These are phyloP conservation scores for Scarus forsteni DNA, from an alignment of 2,797 vertebrate genomes.

Conservation along the genomic window DNA sequence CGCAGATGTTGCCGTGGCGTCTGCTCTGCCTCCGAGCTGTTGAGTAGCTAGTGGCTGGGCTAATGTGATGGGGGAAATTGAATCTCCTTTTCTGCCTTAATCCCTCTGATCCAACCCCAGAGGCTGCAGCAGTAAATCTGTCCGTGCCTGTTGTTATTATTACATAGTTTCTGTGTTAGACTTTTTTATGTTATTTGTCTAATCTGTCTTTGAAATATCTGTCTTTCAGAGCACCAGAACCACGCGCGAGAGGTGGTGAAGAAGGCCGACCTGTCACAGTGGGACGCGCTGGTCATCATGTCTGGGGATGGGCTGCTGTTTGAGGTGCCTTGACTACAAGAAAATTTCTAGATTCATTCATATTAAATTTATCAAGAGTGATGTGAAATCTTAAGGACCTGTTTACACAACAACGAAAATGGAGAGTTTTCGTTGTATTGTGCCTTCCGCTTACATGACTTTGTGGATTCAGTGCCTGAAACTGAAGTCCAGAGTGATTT, in stretches of 20 bases:
- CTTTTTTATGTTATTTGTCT: neutral
- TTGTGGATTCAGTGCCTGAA: no score
- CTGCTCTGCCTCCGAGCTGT: constrained; percentile 69
- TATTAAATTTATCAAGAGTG: no score
- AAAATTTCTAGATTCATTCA: no score
- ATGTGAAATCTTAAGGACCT: no score
- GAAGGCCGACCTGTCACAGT: constrained; percentile 87
- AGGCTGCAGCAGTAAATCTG: constrained; percentile 40
- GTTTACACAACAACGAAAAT: no score
- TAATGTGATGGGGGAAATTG: constrained; percentile 73
- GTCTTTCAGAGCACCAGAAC: constrained; percentile 87
- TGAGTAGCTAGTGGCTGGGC: constrained; percentile 69
- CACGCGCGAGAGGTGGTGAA: constrained; percentile 91
- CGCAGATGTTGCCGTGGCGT: constrained; percentile 68
- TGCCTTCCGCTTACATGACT: no score
- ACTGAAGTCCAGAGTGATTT: no score
- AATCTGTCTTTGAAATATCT: constrained; percentile 3
- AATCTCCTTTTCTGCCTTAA: constrained; percentile 69
- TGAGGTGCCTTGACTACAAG: constrained; percentile 82
- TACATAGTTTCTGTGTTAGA: constrained; percentile 1
- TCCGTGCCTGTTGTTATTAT: constrained; percentile 30
- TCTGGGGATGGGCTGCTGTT: constrained; percentile 93
- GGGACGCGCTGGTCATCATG: constrained; percentile 92
- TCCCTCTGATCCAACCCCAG: constrained; percentile 66
- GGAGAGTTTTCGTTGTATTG: no score